These are phyloP conservation scores for Mystacides longicornis DNA, from an alignment of 2,888 invertebrate species.

Conservation along the genomic window DNA sequence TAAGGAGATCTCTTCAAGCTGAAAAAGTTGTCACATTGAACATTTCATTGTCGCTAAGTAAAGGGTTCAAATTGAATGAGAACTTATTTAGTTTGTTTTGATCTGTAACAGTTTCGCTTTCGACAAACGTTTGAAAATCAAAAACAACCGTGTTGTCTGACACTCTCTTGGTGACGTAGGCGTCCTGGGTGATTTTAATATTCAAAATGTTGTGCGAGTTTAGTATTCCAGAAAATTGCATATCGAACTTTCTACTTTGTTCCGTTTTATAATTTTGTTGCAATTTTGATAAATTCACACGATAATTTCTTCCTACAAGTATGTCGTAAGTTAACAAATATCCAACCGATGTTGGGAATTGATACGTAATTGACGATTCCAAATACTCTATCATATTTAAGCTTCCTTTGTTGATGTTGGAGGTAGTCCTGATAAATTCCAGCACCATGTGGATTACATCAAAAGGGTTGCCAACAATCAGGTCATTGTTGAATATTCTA, in stretches of 20 bases:
- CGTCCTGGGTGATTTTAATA: neutral
- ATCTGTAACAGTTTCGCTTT: neutral
- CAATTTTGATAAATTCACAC: neutral
- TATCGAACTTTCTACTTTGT: neutral
- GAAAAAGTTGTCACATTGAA: neutral
- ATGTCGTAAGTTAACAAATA: neutral
- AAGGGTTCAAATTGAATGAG: neutral
- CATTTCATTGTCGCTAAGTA: neutral
- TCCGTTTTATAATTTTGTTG: neutral
- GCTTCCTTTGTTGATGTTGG: neutral
- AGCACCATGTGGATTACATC: neutral
- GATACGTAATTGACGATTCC: neutral
- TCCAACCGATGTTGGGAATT: slow-evolving; percentile 11
- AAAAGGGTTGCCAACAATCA: neutral
- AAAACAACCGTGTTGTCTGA: neutral
- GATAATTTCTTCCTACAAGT: neutral
- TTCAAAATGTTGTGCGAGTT: neutral
- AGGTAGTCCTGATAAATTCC: neutral
- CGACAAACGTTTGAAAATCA: neutral
- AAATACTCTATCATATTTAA: neutral
- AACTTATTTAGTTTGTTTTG: neutral
- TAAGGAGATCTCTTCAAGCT: too few species aligned
- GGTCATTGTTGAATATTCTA: neutral
- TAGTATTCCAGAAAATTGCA: neutral
- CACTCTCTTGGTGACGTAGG: neutral